These are phyloP conservation scores for Chionomys nivalis DNA, from an alignment of 2,113 vertebrate species.

Conservation along the genomic window DNA sequence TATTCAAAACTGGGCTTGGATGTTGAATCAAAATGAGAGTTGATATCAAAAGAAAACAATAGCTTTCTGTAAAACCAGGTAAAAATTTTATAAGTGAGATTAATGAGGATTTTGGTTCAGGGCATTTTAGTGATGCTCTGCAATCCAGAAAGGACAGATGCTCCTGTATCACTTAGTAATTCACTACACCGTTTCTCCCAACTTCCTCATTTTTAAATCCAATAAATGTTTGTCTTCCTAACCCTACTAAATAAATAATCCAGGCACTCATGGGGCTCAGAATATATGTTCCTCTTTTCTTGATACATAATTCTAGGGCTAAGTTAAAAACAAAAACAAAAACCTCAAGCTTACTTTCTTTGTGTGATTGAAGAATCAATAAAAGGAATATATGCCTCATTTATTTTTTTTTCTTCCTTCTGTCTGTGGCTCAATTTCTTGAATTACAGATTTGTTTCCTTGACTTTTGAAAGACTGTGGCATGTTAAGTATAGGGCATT, in stretches of 20 bases:
- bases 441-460: background rate
- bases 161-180: background rate
- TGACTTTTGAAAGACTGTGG: background rate
- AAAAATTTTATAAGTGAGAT: background rate
- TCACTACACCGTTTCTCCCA: background rate
- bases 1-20: slow-evolving; percentile 42
- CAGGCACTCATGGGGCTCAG: background rate
- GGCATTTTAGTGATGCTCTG: background rate
- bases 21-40: slow-evolving; percentile 15
- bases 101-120: background rate
- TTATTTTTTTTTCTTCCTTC: background rate
- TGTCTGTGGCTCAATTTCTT: background rate
- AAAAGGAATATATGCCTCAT: background rate
- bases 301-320: background rate
- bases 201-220: slow-evolving; percentile 3
- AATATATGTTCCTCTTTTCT: background rate
- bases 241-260: background rate
- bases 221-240: background rate
- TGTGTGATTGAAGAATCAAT: background rate
- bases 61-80: slow-evolving; percentile 30
- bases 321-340: background rate
- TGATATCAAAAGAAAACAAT: slow-evolving; percentile 22
- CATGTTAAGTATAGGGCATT: background rate
- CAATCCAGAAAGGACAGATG: background rate
- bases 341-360: background rate